Percentiles rank a stretch among this genome's conserved stretches.
Conservation (phyloP, 2,113 vertebrate genomes). For the Elephas maximus region DNA sequence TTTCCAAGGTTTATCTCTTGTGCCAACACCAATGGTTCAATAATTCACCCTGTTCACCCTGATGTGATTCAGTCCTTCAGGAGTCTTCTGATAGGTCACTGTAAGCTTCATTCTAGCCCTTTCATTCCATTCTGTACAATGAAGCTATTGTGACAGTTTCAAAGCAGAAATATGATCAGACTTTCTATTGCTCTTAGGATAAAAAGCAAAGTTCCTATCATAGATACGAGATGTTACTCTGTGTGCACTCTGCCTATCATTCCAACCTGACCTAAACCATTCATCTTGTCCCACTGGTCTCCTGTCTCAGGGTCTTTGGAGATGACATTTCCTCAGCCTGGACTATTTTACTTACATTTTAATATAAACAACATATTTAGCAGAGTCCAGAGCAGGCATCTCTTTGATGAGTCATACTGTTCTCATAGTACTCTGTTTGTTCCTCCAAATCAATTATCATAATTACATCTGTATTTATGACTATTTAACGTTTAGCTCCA, state of each 20-base stretch:
- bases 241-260: background rate
- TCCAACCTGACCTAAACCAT: background rate
- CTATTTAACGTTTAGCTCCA: background rate
- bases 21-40: background rate
- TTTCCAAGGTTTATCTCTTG: background rate
- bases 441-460: background rate
- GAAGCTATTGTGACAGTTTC: background rate
- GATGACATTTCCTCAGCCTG: background rate
- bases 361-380: background rate
- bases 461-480: background rate
- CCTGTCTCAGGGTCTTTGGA: background rate
- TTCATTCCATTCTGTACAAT: background rate
- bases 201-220: background rate
- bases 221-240: background rate
- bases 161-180: background rate
- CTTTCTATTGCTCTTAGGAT: background rate
- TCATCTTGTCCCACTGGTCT: background rate
- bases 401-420: background rate
- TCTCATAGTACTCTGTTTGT: background rate
- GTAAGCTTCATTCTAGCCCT: background rate
- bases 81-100: background rate
- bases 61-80: background rate
- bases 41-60: background rate
- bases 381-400: background rate
- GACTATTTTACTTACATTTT: background rate